A percentile compares a stretch with the other conserved stretches of the same genome.
Evolutionary conservation across 1,140 invertebrate species (phyloP).

Genomic region (Drosophila chauvacae): DNA sequence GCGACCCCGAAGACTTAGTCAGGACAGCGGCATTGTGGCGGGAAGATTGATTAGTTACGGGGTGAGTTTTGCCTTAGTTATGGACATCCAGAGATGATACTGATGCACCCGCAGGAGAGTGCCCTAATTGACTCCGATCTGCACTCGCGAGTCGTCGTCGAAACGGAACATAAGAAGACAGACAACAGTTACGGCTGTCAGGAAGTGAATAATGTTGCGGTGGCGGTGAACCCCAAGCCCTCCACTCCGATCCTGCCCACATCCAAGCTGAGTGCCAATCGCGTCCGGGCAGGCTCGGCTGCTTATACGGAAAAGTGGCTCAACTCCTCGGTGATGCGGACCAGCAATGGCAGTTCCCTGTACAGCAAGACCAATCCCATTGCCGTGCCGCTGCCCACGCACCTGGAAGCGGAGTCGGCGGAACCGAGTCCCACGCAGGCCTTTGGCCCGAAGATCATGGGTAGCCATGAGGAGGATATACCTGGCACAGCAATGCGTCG

Average conservation of each 20-base stretch:
- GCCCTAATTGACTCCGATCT: constrained; percentile 44
- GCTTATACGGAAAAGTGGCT: constrained; percentile 78
- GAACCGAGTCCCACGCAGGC: constrained; percentile 80
- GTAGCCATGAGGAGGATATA: constrained; percentile 72
- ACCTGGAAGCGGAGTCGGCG: constrained; percentile 76
- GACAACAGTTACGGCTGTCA: constrained; percentile 40
- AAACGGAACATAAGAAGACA: not conserved
- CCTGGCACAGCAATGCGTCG: constrained; percentile 78
- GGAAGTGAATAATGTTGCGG: not conserved
- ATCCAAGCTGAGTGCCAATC: constrained; percentile 13
- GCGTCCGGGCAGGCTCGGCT: constrained; percentile 25
- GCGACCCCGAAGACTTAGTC: constrained; percentile 68
- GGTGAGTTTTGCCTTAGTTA: constrained; percentile 43
- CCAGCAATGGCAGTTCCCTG: constrained; percentile 42
- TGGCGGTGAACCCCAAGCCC: constrained; percentile 10
- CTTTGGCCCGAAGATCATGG: constrained; percentile 69
- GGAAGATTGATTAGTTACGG: constrained; percentile 69
- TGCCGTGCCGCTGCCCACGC: constrained; percentile 67
- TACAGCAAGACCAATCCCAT: constrained; percentile 64
- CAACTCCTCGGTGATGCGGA: constrained; percentile 61
- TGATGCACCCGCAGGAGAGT: constrained; percentile 41
- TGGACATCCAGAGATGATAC: not conserved
- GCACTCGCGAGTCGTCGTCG: constrained; percentile 11
- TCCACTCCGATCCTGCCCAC: constrained; percentile 42
- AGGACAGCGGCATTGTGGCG: constrained; percentile 79